phyloP scores from a whole-genome alignment of 2,888 invertebrate species.

The Dasysyrphus albostriatus region DNA sequence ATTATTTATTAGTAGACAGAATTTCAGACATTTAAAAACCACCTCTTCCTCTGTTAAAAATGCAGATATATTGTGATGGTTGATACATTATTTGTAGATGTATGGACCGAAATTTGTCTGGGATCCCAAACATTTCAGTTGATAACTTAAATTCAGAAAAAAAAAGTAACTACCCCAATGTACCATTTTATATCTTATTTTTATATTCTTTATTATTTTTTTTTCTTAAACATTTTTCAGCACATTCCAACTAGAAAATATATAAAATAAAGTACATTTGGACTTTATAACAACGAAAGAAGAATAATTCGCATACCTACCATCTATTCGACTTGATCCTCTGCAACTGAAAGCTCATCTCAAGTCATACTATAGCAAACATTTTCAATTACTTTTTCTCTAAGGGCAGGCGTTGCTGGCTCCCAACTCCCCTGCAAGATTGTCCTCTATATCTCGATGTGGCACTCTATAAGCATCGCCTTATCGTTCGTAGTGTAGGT shows the following conservation, averaged over 20 bases:
- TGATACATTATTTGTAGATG: no score
- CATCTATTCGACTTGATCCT: slow-evolving; percentile 48
- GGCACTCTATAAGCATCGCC: neutral
- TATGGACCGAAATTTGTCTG: neutral
- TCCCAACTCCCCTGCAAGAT: slow-evolving; percentile 3
- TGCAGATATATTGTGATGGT: no score
- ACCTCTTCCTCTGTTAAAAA: no score
- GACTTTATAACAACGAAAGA: slow-evolving; percentile 24
- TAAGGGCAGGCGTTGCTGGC: neutral
- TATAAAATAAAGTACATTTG: slow-evolving; percentile 18
- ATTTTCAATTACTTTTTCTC: slow-evolving; percentile 73
- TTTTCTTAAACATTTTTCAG: neutral
- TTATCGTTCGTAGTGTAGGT: slow-evolving; percentile 44
- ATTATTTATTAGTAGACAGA: no score
- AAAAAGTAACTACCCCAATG: neutral
- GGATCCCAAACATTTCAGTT: neutral
- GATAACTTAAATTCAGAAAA: neutral
- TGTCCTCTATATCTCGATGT: slow-evolving; percentile 3
- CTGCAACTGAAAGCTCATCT: slow-evolving; percentile 73
- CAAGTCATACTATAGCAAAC: slow-evolving; percentile 60
- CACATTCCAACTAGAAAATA: neutral
- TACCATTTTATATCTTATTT: neutral
- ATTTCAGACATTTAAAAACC: no score
- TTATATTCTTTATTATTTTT: neutral
- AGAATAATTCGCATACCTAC: neutral